These are phyloP conservation scores for Stenichneumon culpator DNA, from an alignment of 2,888 invertebrate genomes.

Conservation along the genomic window DNA sequence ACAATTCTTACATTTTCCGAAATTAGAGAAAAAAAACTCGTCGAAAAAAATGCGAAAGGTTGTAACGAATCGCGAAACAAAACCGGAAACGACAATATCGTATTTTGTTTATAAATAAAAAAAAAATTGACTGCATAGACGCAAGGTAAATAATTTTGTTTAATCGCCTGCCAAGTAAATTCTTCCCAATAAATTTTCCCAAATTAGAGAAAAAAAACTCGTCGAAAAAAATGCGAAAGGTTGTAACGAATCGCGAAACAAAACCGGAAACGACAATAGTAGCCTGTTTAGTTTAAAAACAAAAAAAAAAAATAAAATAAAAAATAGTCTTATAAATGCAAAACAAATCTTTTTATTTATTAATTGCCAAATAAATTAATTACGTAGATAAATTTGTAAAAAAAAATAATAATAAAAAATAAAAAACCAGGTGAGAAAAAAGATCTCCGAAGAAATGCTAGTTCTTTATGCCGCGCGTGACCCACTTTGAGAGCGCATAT, in stretches of 20 bases:
- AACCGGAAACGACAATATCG: background rate
- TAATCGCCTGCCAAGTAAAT: background rate
- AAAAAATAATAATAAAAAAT: constrained; percentile 7
- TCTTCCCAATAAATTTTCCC: background rate
- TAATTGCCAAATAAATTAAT: background rate
- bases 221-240: background rate
- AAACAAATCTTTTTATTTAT: background rate
- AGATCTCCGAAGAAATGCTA: constrained; percentile 51
- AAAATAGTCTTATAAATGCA: background rate
- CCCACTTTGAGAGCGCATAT: constrained; percentile 60
- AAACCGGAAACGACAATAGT: background rate
- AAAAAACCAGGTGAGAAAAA: constrained; percentile 29
- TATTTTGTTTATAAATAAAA: too few relatives aligned
- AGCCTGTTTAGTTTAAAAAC: too few relatives aligned
- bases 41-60: background rate
- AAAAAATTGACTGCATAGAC: too few relatives aligned
- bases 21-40: background rate
- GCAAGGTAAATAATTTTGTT: background rate
- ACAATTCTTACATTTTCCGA: background rate
- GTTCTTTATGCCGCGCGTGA: constrained; percentile 66
- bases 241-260: background rate
- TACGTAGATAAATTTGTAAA: background rate
- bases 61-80: background rate
- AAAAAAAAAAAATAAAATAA: background rate
- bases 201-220: background rate